Conservation (phyloP, 1,140 invertebrate species). For the Drosophila lowei region DNA sequence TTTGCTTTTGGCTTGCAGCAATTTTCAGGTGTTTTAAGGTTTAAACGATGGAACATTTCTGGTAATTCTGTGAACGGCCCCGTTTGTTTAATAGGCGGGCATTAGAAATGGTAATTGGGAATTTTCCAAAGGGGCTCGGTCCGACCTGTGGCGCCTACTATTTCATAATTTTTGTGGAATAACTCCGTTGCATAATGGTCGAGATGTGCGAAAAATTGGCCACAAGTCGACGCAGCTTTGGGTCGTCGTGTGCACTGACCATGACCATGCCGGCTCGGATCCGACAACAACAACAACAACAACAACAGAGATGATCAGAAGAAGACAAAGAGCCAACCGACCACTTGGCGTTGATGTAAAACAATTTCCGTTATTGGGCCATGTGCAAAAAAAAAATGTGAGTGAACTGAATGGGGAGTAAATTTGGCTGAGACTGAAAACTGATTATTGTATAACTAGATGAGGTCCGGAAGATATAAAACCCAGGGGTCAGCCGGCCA, state of each 20-base stretch:
- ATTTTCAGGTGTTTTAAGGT: conserved; percentile 26
- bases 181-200: conserved; percentile 63
- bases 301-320: conserved; percentile 2
- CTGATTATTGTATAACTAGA: conserved; percentile 65
- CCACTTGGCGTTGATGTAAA: conserved; percentile 70
- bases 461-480: conserved; percentile 44
- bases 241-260: conserved; percentile 78
- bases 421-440: conserved; percentile 53
- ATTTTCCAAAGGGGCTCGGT: conserved; percentile 7
- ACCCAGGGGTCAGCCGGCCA: conserved; percentile 55
- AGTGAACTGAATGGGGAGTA: conserved; percentile 46
- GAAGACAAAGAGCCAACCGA: conserved; percentile 13
- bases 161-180: conserved; percentile 70
- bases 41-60: conserved; percentile 52
- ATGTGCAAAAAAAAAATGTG: conserved; percentile 61
- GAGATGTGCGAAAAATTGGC: conserved; percentile 76
- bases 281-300: conserved; percentile 18
- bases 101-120: conserved; percentile 45
- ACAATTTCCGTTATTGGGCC: conserved; percentile 80
- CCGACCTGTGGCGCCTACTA: conserved; percentile 26
- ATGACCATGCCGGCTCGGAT: conserved; percentile 71
- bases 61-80: conserved; percentile 50
- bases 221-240: conserved; percentile 49
- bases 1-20: conserved; percentile 30
- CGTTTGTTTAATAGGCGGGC: conserved; percentile 54